These are phyloP conservation scores for Mesoligia furuncula DNA, from an alignment of 2,888 invertebrate species.

Conservation along the genomic window DNA sequence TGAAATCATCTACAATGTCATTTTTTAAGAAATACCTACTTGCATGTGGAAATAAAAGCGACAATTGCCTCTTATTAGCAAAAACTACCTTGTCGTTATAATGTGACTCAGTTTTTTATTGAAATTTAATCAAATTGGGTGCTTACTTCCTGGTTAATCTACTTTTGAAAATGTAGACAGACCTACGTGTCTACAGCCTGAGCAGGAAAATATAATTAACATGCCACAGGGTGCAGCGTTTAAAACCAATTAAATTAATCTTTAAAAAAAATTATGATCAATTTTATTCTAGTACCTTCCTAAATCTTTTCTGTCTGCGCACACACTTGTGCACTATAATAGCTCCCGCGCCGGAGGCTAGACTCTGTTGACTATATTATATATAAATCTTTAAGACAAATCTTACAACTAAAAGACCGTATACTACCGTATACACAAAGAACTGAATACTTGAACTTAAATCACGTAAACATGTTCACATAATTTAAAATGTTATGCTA, in stretches of 20 bases:
- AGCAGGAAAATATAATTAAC: conserved; percentile 9
- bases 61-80: conserved; percentile 38
- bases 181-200: conserved; percentile 10
- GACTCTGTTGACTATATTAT: not conserved
- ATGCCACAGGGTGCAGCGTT: not conserved
- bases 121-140: conserved; percentile 54
- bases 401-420: not conserved
- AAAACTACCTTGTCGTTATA: conserved; percentile 40
- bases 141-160: conserved; percentile 46
- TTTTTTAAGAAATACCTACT: conserved; percentile 46
- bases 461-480: not conserved
- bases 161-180: conserved; percentile 36
- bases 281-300: not conserved
- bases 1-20: not conserved
- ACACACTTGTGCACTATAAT: not conserved
- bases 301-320: not conserved
- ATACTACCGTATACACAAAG: not conserved
- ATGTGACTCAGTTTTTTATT: conserved; percentile 50
- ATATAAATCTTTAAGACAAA: not conserved
- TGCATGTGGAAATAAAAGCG: conserved; percentile 16
- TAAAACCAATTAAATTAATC: not conserved
- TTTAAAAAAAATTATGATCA: conserved; percentile 10
- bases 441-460: conserved; percentile 16
- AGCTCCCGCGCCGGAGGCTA: no score
- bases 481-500: conserved; percentile 17